phyloP scores from a whole-genome alignment of 2,797 vertebrate genomes.

The Rachycentron canadum region DNA sequence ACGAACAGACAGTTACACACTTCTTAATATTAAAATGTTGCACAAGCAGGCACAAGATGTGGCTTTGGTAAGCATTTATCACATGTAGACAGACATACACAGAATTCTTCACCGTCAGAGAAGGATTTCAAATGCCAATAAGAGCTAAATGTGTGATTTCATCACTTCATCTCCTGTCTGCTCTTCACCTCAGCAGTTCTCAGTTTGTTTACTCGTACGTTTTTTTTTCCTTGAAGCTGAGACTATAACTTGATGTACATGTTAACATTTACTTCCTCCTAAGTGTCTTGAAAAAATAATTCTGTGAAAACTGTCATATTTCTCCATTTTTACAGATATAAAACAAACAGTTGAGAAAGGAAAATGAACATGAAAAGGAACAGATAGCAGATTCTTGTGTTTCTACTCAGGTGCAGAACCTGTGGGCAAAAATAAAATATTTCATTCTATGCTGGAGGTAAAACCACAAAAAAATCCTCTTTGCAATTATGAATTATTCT shows the following conservation, averaged over 20 bases:
- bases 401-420: slow-evolving; percentile 37
- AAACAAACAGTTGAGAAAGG: slow-evolving; percentile 8
- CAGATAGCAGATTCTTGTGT: not conserved
- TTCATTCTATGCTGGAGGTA: slow-evolving; percentile 30
- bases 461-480: slow-evolving; percentile 24
- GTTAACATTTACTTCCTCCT: slow-evolving; percentile 7
- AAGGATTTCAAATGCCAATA: slow-evolving; percentile 24
- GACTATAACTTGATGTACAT: slow-evolving; percentile 17
- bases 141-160: slow-evolving; percentile 45
- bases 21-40: slow-evolving; percentile 31
- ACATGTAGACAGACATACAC: slow-evolving; percentile 29
- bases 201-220: slow-evolving; percentile 5
- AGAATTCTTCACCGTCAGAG: slow-evolving; percentile 19
- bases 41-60: slow-evolving; percentile 66
- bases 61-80: slow-evolving; percentile 53
- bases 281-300: slow-evolving; percentile 19
- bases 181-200: slow-evolving; percentile 21
- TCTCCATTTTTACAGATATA: not conserved
- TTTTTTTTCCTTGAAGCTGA: not conserved
- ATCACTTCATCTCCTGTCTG: slow-evolving; percentile 6
- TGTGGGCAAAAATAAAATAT: slow-evolving; percentile 35
- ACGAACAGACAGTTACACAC: slow-evolving; percentile 33
- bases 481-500: slow-evolving; percentile 47
- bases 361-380: not conserved
- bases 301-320: slow-evolving; percentile 5